Evolutionary conservation across 2,113 vertebrate genomes (phyloP).

Genomic region (Colinus virginianus): DNA sequence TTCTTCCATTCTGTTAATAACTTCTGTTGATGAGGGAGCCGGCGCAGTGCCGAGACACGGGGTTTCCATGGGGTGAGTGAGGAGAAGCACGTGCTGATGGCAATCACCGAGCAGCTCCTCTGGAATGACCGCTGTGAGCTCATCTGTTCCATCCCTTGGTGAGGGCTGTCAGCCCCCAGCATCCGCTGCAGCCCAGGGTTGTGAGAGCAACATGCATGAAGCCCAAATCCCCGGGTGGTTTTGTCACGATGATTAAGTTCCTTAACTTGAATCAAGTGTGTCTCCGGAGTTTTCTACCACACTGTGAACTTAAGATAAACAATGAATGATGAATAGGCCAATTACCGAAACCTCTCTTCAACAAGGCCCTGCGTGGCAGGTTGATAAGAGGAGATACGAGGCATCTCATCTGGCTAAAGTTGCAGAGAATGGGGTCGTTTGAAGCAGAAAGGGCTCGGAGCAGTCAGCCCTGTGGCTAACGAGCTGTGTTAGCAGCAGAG

Average conservation of each 20-base stretch:
- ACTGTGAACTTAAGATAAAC: slow-evolving; percentile 64
- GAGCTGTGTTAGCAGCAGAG: neutral
- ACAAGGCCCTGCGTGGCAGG: neutral
- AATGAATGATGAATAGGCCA: slow-evolving; percentile 64
- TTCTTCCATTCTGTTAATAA: neutral
- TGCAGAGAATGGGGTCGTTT: neutral
- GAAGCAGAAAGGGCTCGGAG: neutral
- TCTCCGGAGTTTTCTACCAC: slow-evolving; percentile 26
- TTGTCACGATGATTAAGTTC: slow-evolving; percentile 66
- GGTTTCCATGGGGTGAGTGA: slow-evolving; percentile 28
- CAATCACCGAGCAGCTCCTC: slow-evolving; percentile 23
- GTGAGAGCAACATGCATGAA: neutral
- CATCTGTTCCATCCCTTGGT: slow-evolving; percentile 20
- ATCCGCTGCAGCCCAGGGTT: slow-evolving; percentile 16
- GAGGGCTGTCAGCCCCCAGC: slow-evolving; percentile 45
- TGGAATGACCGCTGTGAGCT: neutral
- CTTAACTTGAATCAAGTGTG: slow-evolving; percentile 58
- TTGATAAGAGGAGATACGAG: neutral
- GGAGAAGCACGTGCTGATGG: neutral
- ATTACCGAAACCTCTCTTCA: slow-evolving; percentile 40
- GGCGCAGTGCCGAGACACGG: rapidly evolving
- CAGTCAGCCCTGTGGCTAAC: neutral
- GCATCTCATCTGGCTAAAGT: slow-evolving; percentile 14
- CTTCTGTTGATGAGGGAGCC: slow-evolving; percentile 47
- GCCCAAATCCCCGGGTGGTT: slow-evolving; percentile 30